phyloP scores from a whole-genome alignment of 1,140 invertebrate genomes.

The Megalopta genalis region DNA sequence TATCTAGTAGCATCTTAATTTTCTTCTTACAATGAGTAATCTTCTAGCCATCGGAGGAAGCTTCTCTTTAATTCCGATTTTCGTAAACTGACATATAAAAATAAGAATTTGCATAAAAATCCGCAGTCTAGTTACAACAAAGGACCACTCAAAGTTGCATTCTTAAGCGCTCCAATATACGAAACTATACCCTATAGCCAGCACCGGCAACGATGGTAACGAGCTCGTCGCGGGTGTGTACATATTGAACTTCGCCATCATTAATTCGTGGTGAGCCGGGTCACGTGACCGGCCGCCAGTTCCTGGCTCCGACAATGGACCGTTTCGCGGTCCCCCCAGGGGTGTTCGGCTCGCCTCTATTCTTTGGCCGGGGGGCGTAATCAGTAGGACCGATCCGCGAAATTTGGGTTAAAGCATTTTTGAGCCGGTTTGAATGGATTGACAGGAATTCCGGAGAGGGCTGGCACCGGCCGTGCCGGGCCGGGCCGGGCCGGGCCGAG shows the following conservation, averaged over 20 bases:
- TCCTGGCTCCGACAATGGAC: constrained; percentile 52
- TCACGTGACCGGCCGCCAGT: constrained; percentile 15
- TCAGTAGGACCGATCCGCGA: constrained; percentile 47
- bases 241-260: neutral
- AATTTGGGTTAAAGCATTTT: constrained; percentile 61
- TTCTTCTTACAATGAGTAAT: too few species aligned
- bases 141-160: too few species aligned
- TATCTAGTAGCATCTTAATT: too few species aligned
- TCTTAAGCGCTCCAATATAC: too few species aligned
- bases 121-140: too few species aligned
- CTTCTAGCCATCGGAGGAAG: too few species aligned
- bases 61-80: too few species aligned
- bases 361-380: constrained; percentile 46
- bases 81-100: too few species aligned
- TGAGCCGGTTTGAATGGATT: constrained; percentile 1
- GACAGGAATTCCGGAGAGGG: neutral
- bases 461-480: too few species aligned
- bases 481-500: neutral
- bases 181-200: too few species aligned
- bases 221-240: neutral
- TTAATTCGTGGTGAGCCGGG: neutral
- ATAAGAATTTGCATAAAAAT: too few species aligned
- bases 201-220: too few species aligned
- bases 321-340: constrained; percentile 44
- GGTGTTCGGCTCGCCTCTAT: constrained; percentile 50